phyloP scores from a whole-genome alignment of 2,797 vertebrate genomes.

The Sus cebifrons region DNA sequence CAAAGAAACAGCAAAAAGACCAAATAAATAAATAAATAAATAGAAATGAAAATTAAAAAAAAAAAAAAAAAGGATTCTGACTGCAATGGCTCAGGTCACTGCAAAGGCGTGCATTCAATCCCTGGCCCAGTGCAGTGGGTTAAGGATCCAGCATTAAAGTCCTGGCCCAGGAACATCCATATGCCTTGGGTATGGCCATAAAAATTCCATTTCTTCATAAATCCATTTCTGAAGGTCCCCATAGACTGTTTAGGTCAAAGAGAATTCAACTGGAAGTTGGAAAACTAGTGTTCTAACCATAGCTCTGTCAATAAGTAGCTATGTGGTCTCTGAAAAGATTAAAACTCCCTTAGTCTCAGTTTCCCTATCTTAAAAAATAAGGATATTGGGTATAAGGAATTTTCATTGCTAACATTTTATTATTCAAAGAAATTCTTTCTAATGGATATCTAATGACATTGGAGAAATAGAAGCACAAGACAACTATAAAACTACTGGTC shows the following conservation, averaged over 20 bases:
- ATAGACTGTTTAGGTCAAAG: neutral
- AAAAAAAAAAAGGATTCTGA: too few species aligned
- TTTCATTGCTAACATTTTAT: neutral
- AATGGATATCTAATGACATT: neutral
- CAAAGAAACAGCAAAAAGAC: too few species aligned
- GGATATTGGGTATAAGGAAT: neutral
- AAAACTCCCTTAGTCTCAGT: neutral
- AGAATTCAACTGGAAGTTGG: neutral
- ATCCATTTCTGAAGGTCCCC: neutral
- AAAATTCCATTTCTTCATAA: conserved; percentile 46
- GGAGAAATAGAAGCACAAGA: neutral
- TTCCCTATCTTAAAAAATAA: conserved; percentile 21
- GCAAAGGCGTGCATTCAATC: too few species aligned
- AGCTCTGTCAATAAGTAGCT: neutral
- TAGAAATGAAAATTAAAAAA: too few species aligned
- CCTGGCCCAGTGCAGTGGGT: too few species aligned
- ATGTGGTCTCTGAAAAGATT: neutral
- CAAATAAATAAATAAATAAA: too few species aligned
- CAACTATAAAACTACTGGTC: neutral
- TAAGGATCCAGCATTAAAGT: too few species aligned
- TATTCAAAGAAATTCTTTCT: neutral
- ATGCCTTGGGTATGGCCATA: neutral
- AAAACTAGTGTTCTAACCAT: neutral
- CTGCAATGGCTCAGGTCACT: too few species aligned
- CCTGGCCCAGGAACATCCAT: too few species aligned